A percentile compares a stretch with the other conserved stretches of the same genome.
Conservation (phyloP, 2,113 vertebrate genomes). For the Indicator indicator region DNA sequence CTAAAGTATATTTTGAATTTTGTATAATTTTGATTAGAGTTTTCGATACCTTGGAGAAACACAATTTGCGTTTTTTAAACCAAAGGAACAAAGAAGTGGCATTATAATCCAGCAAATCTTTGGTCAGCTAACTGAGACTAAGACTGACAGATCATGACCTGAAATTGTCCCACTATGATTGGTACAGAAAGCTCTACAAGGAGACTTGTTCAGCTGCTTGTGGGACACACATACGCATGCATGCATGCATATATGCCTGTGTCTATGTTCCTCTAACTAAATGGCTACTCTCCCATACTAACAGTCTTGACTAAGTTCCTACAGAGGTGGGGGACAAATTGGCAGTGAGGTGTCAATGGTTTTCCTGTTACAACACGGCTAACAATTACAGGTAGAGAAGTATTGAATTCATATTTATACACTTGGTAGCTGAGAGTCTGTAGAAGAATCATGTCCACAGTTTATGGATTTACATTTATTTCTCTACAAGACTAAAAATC, state of each 20-base stretch:
- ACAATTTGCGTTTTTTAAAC: neutral
- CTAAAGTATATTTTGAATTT: neutral
- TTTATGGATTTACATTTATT: neutral
- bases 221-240: accelerated
- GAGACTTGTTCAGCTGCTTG: neutral
- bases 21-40: neutral
- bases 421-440: neutral
- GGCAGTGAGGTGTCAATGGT: neutral
- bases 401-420: neutral
- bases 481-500: neutral
- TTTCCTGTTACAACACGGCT: neutral
- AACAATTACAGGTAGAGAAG: neutral
- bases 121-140: neutral
- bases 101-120: neutral
- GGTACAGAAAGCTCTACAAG: neutral
- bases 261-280: neutral
- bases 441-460: neutral
- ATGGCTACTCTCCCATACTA: neutral
- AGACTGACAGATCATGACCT: neutral
- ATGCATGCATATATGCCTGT: accelerated
- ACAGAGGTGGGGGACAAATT: neutral
- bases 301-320: neutral
- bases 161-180: neutral
- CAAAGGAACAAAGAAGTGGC: neutral
- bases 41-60: neutral